Evolutionary conservation across 2,888 invertebrate genomes (phyloP).

Genomic region (Agrotis segetum): DNA sequence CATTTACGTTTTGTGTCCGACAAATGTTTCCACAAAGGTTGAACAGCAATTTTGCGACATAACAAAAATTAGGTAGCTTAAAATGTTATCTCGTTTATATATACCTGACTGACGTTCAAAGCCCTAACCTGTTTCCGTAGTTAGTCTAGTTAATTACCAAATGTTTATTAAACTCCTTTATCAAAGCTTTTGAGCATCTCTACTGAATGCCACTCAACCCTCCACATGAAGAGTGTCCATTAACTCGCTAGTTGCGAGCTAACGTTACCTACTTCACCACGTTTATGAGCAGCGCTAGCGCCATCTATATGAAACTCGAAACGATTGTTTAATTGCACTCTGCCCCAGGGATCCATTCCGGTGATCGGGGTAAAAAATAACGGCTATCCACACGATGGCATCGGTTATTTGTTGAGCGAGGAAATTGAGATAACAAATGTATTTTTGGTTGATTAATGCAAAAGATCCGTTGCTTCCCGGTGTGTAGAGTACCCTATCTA

Average conservation of each 20-base stretch:
- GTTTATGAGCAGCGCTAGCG: constrained; percentile 43
- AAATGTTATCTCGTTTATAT: constrained; percentile 32
- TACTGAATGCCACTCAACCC: constrained; percentile 51
- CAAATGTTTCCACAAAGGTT: constrained; percentile 29
- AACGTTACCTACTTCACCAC: constrained; percentile 33
- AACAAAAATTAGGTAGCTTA: background rate
- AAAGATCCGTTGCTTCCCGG: constrained; percentile 11
- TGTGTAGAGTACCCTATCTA: background rate
- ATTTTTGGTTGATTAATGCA: constrained; percentile 46
- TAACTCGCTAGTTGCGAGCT: constrained; percentile 46
- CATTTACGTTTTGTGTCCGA: constrained; percentile 21
- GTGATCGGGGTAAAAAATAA: constrained; percentile 58
- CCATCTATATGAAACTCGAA: constrained; percentile 58
- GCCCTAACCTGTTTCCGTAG: background rate
- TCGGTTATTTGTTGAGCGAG: constrained; percentile 40
- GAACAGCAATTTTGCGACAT: background rate
- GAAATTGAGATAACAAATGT: constrained; percentile 39
- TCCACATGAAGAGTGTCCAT: constrained; percentile 47
- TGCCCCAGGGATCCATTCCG: constrained; percentile 55
- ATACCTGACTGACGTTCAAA: constrained; percentile 28
- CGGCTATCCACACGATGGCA: constrained; percentile 34
- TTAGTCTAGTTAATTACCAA: constrained; percentile 15
- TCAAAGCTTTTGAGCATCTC: constrained; percentile 36
- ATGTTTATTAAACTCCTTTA: constrained; percentile 50
- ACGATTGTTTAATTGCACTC: constrained; percentile 61